A percentile compares a stretch with the other conserved stretches of the same genome.
Evolutionary conservation across 2,888 invertebrate genomes (phyloP).

Genomic region (Drosophila lutescens): DNA sequence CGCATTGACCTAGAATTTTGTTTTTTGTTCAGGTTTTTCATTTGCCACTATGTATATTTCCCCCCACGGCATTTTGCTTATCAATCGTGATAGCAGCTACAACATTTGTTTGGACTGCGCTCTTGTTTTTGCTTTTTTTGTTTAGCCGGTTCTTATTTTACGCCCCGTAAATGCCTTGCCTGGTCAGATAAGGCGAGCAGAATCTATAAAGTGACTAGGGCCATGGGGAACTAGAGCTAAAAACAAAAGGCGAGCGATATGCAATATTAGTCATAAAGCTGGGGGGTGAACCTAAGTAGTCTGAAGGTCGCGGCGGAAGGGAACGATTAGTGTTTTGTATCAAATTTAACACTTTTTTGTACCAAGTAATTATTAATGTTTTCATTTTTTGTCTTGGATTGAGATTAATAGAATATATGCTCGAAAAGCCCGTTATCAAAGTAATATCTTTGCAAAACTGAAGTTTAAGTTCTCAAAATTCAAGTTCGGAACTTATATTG

Average conservation of each 20-base stretch:
- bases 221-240: constrained; percentile 52
- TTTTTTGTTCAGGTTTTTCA: not conserved
- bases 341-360: not conserved
- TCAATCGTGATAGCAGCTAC: constrained; percentile 62
- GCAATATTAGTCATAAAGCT: constrained; percentile 55
- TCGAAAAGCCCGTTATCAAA: not conserved
- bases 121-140: constrained; percentile 24
- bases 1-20: constrained; percentile 51
- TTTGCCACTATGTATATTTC: not conserved
- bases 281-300: constrained; percentile 12
- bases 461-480: no score
- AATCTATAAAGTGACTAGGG: constrained; percentile 46
- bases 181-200: constrained; percentile 48
- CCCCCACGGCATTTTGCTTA: constrained; percentile 26
- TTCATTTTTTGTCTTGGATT: not conserved
- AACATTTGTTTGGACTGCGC: constrained; percentile 51
- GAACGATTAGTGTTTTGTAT: not conserved
- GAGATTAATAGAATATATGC: no score
- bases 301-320: constrained; percentile 48
- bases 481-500: no score
- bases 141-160: constrained; percentile 28
- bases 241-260: constrained; percentile 28
- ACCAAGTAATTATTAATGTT: not conserved
- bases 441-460: no score
- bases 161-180: constrained; percentile 33